phyloP scores from a whole-genome alignment of 2,113 vertebrate genomes.

The Trematocara nigrifrons region DNA sequence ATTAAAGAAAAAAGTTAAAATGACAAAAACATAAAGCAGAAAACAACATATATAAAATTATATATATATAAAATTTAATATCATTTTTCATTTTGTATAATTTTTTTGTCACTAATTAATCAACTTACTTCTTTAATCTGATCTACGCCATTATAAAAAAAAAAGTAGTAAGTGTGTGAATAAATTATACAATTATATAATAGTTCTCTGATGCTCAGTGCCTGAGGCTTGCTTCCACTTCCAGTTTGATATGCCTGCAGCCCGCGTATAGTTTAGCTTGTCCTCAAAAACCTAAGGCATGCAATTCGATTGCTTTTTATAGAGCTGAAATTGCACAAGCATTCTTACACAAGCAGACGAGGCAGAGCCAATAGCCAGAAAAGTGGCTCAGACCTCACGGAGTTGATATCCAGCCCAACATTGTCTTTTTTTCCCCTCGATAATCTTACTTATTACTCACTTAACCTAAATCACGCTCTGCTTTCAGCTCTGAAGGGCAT shows the following conservation, averaged over 20 bases:
- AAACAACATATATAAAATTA: background rate
- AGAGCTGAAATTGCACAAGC: background rate
- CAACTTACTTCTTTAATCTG: background rate
- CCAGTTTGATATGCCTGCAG: background rate
- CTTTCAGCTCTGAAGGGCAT: background rate
- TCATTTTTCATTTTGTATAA: background rate
- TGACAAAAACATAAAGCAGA: background rate
- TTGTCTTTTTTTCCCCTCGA: rapidly evolving
- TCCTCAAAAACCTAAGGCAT: background rate
- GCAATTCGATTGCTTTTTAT: background rate
- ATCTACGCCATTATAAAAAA: background rate
- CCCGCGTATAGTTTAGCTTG: background rate
- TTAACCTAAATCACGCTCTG: background rate
- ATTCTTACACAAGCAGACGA: background rate
- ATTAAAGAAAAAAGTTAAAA: background rate
- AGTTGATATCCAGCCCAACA: background rate
- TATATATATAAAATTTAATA: background rate
- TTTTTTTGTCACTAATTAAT: background rate
- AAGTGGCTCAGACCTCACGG: background rate
- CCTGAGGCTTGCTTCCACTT: background rate
- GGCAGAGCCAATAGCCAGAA: background rate
- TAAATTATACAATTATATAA: background rate
- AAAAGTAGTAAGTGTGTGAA: background rate
- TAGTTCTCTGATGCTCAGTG: background rate
- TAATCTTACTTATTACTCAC: background rate